Evolutionary conservation across 2,113 vertebrate genomes (phyloP).

Genomic region (Aldabrachelys gigantea): DNA sequence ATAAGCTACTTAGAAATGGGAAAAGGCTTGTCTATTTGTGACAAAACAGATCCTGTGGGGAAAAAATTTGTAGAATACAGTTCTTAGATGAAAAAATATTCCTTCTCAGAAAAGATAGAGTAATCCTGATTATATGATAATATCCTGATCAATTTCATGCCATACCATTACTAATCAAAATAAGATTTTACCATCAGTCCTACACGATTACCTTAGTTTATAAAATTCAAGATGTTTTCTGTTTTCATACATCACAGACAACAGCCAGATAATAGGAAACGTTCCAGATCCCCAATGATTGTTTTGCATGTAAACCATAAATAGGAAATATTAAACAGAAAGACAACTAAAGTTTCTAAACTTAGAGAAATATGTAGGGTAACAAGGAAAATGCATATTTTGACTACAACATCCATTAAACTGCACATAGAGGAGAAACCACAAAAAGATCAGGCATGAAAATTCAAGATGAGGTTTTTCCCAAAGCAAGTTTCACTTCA

Average conservation of each 20-base stretch:
- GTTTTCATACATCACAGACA: conserved; percentile 41
- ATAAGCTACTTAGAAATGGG: neutral
- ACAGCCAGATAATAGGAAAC: conserved; percentile 42
- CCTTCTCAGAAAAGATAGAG: neutral
- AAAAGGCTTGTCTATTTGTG: neutral
- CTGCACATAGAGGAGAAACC: neutral
- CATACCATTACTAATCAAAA: conserved; percentile 58
- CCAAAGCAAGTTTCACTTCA: neutral
- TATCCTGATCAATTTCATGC: conserved; percentile 31
- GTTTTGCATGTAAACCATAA: conserved; percentile 45
- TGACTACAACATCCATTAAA: conserved; percentile 25
- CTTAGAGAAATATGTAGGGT: conserved; percentile 26
- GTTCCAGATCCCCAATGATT: neutral
- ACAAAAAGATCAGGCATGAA: neutral
- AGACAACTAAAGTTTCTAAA: neutral
- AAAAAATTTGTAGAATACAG: neutral
- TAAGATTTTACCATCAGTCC: conserved; percentile 24
- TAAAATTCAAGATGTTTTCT: conserved; percentile 47
- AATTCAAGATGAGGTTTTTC: accelerated
- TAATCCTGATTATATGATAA: neutral
- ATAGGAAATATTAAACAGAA: conserved; percentile 49
- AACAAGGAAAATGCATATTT: conserved; percentile 33
- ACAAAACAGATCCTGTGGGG: neutral
- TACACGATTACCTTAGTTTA: conserved; percentile 26
- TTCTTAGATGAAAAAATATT: conserved; percentile 21